Percentiles rank a stretch among this genome's conserved stretches.
These are phyloP conservation scores for Lysandra coridon DNA, from an alignment of 2,888 invertebrate species.

Conservation along the genomic window DNA sequence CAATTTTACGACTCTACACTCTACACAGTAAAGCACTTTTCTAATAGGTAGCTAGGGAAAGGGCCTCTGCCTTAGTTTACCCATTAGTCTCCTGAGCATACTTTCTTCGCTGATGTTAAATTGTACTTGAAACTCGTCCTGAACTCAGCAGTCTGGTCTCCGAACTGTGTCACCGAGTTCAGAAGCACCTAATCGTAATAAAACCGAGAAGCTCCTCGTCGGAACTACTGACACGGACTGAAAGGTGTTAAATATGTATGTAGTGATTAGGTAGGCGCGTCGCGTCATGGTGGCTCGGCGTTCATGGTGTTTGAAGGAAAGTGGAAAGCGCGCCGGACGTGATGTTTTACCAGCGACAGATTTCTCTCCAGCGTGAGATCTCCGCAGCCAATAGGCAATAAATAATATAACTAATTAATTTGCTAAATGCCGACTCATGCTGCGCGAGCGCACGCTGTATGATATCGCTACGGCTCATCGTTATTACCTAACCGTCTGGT, in stretches of 20 bases:
- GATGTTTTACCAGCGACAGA: conserved; percentile 18
- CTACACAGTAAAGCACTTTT: neutral
- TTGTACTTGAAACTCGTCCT: neutral
- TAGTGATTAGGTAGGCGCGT: conserved; percentile 24
- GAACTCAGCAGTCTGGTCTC: neutral
- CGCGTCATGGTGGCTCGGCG: conserved; percentile 27
- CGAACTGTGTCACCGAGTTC: neutral
- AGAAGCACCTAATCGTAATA: neutral
- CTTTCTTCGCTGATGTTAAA: too few relatives aligned
- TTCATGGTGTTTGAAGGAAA: conserved; percentile 32
- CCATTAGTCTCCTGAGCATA: too few relatives aligned
- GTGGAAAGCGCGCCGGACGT: conserved; percentile 36
- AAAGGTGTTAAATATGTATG: conserved; percentile 20
- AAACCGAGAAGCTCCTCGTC: neutral
- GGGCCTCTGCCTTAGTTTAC: too few relatives aligned
- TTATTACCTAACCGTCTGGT: neutral
- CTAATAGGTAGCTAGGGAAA: neutral
- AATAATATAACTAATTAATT: conserved; percentile 21
- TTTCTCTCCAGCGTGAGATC: conserved; percentile 25
- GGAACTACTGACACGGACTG: neutral
- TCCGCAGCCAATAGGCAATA: conserved; percentile 10
- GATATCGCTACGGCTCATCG: neutral
- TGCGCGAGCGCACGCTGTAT: neutral
- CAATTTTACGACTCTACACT: neutral
- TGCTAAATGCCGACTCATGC: conserved; percentile 3